phyloP scores from a whole-genome alignment of 2,113 vertebrate species.

The Petaurus breviceps region DNA sequence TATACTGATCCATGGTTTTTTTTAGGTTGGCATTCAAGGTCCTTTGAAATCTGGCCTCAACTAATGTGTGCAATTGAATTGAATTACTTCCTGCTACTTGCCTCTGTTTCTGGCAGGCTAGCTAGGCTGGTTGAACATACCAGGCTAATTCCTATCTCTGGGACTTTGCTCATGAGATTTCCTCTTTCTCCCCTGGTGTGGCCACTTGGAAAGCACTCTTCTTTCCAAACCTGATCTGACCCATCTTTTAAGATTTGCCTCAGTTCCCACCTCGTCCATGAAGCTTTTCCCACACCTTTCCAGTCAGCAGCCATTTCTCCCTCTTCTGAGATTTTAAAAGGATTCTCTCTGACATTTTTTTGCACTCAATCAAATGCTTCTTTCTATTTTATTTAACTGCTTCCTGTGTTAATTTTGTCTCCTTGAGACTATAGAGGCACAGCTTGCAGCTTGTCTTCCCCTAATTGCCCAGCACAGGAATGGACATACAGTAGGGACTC shows the following conservation, averaged over 20 bases:
- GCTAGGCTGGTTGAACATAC: not conserved
- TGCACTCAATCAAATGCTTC: not conserved
- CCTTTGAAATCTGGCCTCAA: not conserved
- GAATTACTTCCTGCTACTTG: not conserved
- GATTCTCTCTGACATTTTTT: not conserved
- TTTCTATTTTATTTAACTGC: not conserved
- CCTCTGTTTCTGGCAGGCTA: not conserved
- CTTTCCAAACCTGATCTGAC: not conserved
- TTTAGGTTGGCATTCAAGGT: not conserved
- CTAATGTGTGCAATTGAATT: not conserved
- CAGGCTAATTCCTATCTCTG: not conserved
- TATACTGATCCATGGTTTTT: not conserved
- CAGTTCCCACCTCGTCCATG: too few relatives aligned
- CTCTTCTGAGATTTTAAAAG: too few relatives aligned
- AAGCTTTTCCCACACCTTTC: not conserved
- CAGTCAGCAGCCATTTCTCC: not conserved
- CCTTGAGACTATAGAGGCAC: not conserved
- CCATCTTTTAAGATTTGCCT: not conserved
- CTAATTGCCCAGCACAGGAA: not conserved
- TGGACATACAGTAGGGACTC: not conserved
- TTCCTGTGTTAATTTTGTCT: not conserved
- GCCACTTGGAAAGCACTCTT: not conserved
- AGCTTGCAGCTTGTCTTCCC: not conserved
- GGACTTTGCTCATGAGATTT: not conserved
- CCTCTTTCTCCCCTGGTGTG: too few relatives aligned